These are phyloP conservation scores for Phataginus tetradactyla DNA, from an alignment of 2,797 vertebrate species.

Conservation along the genomic window DNA sequence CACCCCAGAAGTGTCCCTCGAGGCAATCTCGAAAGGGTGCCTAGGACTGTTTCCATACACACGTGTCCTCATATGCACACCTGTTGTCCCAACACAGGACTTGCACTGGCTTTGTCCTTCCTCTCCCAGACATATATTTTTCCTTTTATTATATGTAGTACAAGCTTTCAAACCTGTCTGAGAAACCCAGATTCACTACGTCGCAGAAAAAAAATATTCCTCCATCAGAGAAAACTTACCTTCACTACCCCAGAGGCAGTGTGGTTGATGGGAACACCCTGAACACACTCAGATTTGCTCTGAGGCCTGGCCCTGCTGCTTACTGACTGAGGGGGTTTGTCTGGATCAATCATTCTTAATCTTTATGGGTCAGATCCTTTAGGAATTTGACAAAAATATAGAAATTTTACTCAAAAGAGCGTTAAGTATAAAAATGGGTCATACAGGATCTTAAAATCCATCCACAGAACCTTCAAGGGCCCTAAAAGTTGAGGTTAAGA, in stretches of 20 bases:
- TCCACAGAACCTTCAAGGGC: not conserved
- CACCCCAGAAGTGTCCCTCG: fast-evolving
- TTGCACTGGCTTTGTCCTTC: not conserved
- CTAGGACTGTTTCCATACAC: not conserved
- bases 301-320: fast-evolving
- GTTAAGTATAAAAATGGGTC: not conserved
- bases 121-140: not conserved
- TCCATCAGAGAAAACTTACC: not conserved
- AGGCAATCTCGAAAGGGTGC: not conserved
- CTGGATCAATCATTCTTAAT: not conserved
- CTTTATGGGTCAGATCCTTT: not conserved
- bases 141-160: not conserved
- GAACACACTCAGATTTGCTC: not conserved
- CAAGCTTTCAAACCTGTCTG: not conserved
- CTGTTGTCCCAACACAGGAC: fast-evolving
- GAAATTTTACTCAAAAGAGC: not conserved
- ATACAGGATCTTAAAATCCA: not conserved
- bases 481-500: not conserved
- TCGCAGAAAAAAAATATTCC: not conserved
- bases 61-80: not conserved
- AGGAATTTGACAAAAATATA: not conserved
- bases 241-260: not conserved
- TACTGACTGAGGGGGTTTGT: not conserved
- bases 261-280: not conserved
- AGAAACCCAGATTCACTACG: not conserved